Evolutionary conservation across 2,113 vertebrate species (phyloP), one percentile per base, ranked within the genome.

Genomic region (Cyanistes caeruleus): DNA sequence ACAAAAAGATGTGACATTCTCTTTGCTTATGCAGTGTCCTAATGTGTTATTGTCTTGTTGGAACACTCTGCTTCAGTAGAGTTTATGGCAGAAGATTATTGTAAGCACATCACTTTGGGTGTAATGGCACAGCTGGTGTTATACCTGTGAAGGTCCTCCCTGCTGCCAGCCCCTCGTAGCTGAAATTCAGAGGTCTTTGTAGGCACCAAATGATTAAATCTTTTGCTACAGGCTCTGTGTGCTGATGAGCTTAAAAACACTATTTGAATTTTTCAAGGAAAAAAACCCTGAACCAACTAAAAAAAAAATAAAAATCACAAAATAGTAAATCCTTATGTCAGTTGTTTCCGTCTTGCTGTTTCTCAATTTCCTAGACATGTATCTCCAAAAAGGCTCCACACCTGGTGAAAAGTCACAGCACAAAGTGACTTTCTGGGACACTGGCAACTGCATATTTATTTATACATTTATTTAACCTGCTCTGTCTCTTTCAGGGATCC

Each of bases 301-400:
- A 18, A 60, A 63, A 28, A 51, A 21, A 56, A 37, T 39, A 39
- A n/a, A 28, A 52, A 25, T 2, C 3, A 13, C 5, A 41, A 70
- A 68, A 53, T 4, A 7, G 7, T 52, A 52, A 70, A 82, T 52
- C 65, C 3, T 48, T 46, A 12, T 1, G 11, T 62, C 31, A 87
- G 9, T 24, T 51, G 41, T 46, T 82, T 78, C 62, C 31, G 16
- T 65, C 21, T 75, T 75, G 56, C 44, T 94, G 31, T 44, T 60
- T 59, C 24, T n/a, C 1, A 1, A 10, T 62, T 44, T 72, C 15
- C 27, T 51, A 35, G 31, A 12, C 7, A 11, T 3, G 0, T 58
- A 4, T 15, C 17, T 58, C 27, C 49, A 63, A 41, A 92, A 81
- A 20, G 9, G 19, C 44, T 55, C 64, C 10, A 10, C 19, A 23